Percentiles rank a stretch among this genome's conserved stretches.
Conservation (phyloP, 2,888 invertebrate species). For the Micoletzkya japonica region DNA sequence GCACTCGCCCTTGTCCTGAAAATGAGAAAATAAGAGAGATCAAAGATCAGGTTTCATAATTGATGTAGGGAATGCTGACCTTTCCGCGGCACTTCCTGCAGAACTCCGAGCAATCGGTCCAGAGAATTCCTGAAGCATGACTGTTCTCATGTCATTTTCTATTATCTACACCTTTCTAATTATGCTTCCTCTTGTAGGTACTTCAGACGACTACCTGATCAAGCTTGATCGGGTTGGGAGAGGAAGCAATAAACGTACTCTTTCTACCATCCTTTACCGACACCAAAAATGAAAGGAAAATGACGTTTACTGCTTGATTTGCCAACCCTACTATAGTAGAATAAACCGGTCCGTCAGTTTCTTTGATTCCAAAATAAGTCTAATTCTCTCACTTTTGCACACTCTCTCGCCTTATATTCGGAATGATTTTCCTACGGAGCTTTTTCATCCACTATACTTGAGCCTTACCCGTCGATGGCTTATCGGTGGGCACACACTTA, state of each 20-base stretch:
- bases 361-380: no score
- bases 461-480: slow-evolving; percentile 9
- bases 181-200: not conserved
- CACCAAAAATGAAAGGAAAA: no score
- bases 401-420: no score
- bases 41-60: not conserved
- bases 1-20: slow-evolving; percentile 21
- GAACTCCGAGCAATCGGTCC: slow-evolving; percentile 23
- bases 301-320: no score
- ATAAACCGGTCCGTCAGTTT: no score
- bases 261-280: no score
- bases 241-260: no score
- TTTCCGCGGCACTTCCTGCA: slow-evolving; percentile 23
- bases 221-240: no score
- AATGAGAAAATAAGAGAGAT: not conserved
- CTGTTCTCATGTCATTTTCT: not conserved
- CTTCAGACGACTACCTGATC: no score
- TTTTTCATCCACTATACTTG: not conserved
- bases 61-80: not conserved
- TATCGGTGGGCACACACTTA: slow-evolving; percentile 19
- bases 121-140: slow-evolving; percentile 6
- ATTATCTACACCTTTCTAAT: not conserved
- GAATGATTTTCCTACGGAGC: no score
- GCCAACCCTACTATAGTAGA: no score
- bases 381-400: no score